Base-by-base conservation (phyloP, 2,888 invertebrate species). In the Agelastica alni region DNA sequence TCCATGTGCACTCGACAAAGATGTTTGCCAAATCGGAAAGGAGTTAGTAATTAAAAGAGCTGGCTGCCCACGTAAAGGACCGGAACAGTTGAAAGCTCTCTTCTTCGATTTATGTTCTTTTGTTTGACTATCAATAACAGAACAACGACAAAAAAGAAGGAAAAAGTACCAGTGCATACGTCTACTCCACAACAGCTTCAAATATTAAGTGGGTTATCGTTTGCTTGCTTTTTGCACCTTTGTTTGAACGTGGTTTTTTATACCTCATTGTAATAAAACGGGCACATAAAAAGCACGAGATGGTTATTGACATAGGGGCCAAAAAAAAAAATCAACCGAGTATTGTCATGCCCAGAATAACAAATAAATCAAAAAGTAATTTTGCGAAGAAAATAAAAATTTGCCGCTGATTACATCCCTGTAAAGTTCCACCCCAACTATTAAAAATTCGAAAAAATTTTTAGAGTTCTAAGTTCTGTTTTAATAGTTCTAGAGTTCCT, bases 41-140 rank as follows among this genome's bases (percentile, higher is more conserved):
- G 44, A 41, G 46, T 46, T 34, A 41, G 42, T 55, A 55, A 51
- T 56, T 51, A 56, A 42, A 47, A 12, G 46, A 9, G n/a, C 51
- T 10, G 20, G n/a, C 51, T 10, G 20, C 55, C 55, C 51, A 56
- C 55, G 51, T 42, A 26, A 9, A 37, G 39, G 34, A 42, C 43
- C 32, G 39, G 45, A 20, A 43, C 41, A 34, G 45, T 46, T 46
- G 42, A 55, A 46, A 55, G 55, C 51, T 41, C 41, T 49, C 45
- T 28, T 51, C 37, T 10, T 17, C 4, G 2, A 9, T 18, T 37
- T n/a, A 9, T 16, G 46, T 42, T 20, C 41, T 47, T 42, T 46
- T 56, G 51, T 56, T 56, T 56, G 51, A 46, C 5, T 44, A 49
- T 51, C 51, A 56, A 44, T 17, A 41, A 12, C 36, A 28, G 36